These are phyloP conservation scores for Panurus biarmicus DNA, from an alignment of 2,113 vertebrate species.

Conservation along the genomic window DNA sequence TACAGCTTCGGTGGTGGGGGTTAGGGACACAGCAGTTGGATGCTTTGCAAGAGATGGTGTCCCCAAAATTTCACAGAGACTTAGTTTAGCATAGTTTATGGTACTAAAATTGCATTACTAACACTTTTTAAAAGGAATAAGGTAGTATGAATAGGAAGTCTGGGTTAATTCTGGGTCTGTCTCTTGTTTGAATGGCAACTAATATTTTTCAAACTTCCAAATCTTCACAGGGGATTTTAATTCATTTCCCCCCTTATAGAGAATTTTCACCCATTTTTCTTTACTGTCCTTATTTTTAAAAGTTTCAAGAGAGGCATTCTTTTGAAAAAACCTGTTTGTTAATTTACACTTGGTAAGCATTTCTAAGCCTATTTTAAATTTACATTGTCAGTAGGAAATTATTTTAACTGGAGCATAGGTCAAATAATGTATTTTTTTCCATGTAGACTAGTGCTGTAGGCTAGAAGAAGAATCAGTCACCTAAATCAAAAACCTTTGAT, in stretches of 20 bases:
- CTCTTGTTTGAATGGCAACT: background rate
- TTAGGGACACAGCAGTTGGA: background rate
- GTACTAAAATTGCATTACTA: background rate
- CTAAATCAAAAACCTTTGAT: background rate
- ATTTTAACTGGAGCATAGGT: background rate
- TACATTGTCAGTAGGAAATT: background rate
- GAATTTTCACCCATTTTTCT: background rate
- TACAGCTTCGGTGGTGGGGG: background rate
- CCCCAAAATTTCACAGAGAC: background rate
- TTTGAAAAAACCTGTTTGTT: background rate
- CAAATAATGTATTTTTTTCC: background rate
- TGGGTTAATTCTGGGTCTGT: background rate
- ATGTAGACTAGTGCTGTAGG: background rate
- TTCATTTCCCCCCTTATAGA: rapidly evolving
- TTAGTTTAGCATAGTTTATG: background rate
- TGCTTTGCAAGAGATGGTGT: background rate
- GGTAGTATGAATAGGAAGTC: background rate
- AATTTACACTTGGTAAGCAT: background rate
- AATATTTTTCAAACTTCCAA: background rate
- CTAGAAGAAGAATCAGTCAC: background rate
- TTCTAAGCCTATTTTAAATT: background rate
- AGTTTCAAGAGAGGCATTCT: background rate
- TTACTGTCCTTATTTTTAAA: background rate
- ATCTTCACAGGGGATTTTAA: background rate
- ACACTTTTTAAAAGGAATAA: background rate